Evolutionary conservation across 2,797 vertebrate species (phyloP).

Genomic region (Fistularia tabacaria): DNA sequence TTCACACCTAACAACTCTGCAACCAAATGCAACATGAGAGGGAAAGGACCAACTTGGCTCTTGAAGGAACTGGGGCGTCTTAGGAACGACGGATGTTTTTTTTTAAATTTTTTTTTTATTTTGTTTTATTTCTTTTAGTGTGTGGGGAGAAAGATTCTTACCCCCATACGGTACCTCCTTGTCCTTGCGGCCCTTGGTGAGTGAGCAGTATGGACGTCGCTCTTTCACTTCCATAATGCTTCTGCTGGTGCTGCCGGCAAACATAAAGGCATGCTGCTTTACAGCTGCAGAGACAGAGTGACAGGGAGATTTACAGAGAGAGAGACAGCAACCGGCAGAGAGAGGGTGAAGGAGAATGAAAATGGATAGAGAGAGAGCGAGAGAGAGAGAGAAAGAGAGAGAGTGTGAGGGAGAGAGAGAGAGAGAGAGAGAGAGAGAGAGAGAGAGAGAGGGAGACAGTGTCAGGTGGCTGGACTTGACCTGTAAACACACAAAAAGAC

Average conservation of each 20-base stretch:
- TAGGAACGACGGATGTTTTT: too few species aligned
- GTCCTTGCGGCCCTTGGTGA: conserved; percentile 91
- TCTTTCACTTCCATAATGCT: conserved; percentile 99
- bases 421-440: conserved; percentile 2
- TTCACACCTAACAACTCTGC: too few species aligned
- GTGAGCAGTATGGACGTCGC: conserved; percentile 94
- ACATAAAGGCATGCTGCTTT: conserved; percentile 69
- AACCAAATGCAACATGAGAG: too few species aligned
- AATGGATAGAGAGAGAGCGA: background rate
- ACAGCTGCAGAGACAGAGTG: conserved; percentile 37
- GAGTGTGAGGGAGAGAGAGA: background rate
- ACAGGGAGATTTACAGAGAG: conserved; percentile 4
- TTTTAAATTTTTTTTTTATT: too few species aligned
- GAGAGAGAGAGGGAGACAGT: background rate
- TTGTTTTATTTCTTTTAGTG: background rate
- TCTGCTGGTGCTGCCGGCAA: conserved; percentile 65
- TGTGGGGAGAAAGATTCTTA: conserved; percentile 20
- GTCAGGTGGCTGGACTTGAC: conserved; percentile 12
- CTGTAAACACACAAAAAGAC: conserved; percentile 26
- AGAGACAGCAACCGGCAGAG: background rate
- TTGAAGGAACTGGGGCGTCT: too few species aligned
- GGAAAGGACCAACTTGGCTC: too few species aligned
- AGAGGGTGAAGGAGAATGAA: background rate
- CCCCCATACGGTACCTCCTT: conserved; percentile 84
- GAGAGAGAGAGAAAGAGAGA: conserved; percentile 11